A percentile compares a stretch with the other conserved stretches of the same genome.
Conservation (phyloP, 1,140 invertebrate species). For the Eupristina koningsbergeri region DNA sequence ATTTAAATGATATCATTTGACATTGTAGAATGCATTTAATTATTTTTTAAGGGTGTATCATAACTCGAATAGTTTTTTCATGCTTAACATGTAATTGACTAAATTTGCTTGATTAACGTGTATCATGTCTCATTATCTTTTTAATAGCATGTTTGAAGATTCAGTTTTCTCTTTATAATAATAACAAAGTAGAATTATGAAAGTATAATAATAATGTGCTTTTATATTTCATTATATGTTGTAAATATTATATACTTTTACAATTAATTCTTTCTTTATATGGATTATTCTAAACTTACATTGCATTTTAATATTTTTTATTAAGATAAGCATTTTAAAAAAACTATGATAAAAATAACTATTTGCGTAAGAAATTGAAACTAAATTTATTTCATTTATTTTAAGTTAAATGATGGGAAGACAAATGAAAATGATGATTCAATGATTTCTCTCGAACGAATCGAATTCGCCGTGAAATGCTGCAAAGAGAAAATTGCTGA, state of each 20-base stretch:
- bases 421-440: background rate
- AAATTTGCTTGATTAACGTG: background rate
- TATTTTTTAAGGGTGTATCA: background rate
- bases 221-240: no score
- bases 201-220: no score
- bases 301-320: no score
- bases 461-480: conserved; percentile 75
- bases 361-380: no score
- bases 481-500: conserved; percentile 74
- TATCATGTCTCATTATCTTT: background rate
- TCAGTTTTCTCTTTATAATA: background rate
- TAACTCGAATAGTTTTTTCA: background rate
- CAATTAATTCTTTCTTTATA: no score
- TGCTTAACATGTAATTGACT: background rate
- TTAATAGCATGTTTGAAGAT: background rate
- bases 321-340: no score
- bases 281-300: no score
- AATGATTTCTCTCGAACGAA: conserved; percentile 64
- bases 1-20: background rate
- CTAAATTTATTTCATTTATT: no score
- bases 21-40: background rate
- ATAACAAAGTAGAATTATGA: background rate
- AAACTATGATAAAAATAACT: no score
- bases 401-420: background rate
- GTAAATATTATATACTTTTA: no score